Base-by-base conservation (phyloP, 2,888 invertebrate genomes). In the Erpobdella octoculata region DNA sequence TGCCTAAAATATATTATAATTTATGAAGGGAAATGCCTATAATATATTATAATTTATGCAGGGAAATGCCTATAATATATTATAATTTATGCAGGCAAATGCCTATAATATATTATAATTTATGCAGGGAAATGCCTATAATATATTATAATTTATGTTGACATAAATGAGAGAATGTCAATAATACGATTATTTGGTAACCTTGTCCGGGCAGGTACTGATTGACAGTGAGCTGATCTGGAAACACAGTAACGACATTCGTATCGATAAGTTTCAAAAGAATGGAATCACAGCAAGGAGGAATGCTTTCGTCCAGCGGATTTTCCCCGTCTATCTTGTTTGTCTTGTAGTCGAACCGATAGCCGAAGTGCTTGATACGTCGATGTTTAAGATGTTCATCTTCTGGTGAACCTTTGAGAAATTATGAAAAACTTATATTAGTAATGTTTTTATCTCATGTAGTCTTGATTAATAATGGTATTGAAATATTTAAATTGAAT, bases 301-400 rank as follows among this genome's bases (percentile, higher is more conserved):
- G 95, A 78, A 95, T 89, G 53, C 84, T 84, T 61, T 88, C 86
- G 0, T 83, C 77, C 18, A 82, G 83, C 0, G 92, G 91, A 68
- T 85, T 82, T 70, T 86, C 82, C 70, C 88, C 85, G 82, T 94
- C 89, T 0, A 94, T 90, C 83, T 90, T 90, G 84, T 95, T 95
- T 33, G 86, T 88, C 65, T 89, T 89, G 83, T 96, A 96, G 74
- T 89, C 85, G 82, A 96, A 96, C 81, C 93, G 91, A 83, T 89
- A 95, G 0, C 95, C 95, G 84, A 88, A 95, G 84, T 95, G 95
- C 80, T 88, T 89, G 0, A 94, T 95, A 84, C 87, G 87, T 46
- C 95, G 86, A 80, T 93, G 89, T 81, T 92, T 94, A 72, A 83
- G 71, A 31, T 73, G 74, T 28, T 72, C 21, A 18, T 73, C 74